phyloP scores from a whole-genome alignment of 2,888 invertebrate genomes.

The Meganola albula region DNA sequence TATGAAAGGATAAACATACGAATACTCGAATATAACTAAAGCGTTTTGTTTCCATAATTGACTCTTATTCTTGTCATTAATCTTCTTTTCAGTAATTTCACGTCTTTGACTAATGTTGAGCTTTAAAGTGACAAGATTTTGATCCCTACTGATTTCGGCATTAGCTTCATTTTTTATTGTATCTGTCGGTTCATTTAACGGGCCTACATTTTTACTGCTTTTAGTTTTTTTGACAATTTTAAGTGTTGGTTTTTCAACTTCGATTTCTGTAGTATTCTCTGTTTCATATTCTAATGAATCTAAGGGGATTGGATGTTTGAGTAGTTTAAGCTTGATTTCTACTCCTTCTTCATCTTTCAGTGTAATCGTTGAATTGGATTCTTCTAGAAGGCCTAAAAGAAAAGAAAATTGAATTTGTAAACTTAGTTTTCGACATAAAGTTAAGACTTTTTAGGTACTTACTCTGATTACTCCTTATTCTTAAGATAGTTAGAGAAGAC shows the following conservation, averaged over 20 bases:
- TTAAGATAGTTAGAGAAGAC: no score
- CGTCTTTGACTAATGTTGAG: constrained; percentile 35
- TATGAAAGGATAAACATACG: constrained; percentile 55
- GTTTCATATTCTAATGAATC: constrained; percentile 34
- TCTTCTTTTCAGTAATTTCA: constrained; percentile 22
- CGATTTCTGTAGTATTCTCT: constrained; percentile 19
- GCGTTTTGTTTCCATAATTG: constrained; percentile 48
- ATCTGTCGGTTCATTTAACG: constrained; percentile 44
- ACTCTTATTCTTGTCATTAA: constrained; percentile 13
- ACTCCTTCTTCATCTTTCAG: constrained; percentile 47
- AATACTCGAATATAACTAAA: constrained; percentile 46
- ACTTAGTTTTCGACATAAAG: no score
- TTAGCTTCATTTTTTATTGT: constrained; percentile 21
- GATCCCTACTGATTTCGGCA: no score
- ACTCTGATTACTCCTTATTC: no score
- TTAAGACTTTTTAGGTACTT: no score
- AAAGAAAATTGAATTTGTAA: constrained; percentile 24
- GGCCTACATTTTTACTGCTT: constrained; percentile 28
- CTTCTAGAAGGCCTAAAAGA: constrained; percentile 57
- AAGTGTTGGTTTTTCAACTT: no score
- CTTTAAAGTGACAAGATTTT: constrained; percentile 31
- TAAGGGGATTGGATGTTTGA: constrained; percentile 48
- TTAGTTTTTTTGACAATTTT: no score
- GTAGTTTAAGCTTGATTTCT: constrained; percentile 40
- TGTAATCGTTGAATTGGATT: constrained; percentile 43